Base-by-base conservation (phyloP, 2,113 vertebrate species). In the Trematocara unimaculatum region DNA sequence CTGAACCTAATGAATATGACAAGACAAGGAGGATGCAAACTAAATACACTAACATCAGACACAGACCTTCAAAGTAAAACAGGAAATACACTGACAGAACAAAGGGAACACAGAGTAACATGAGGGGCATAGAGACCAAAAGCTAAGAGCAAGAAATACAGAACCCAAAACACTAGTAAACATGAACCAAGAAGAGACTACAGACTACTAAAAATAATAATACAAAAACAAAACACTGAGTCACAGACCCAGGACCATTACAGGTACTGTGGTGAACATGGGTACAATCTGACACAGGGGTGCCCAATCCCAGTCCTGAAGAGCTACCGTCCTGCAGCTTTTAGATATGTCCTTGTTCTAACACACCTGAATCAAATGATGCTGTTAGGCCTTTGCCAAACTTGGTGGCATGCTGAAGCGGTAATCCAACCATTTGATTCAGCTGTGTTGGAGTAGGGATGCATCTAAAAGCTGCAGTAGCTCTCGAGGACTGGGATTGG, bases 381-480 rank as follows among this genome's bases (percentile, higher is more conserved):
- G 26, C 31, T 60, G 26, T 60, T 1, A 60, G 56, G 14, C 0
- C 26, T 17, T 60, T 60, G 56, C 5, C 8, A 60, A 31, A 17
- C 3, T 60, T 60, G 56, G 14, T 60, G 56, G 8, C 1, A 60
- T 31, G 56, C 26, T 60, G 5, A 60, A 60, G 29, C 31, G 26
- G 26, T 31, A 60, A 60, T 60, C 56, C 8, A 10, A 6, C 14
- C 56, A 0, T 60, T 33, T 62, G 58, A 62, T 33, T 6, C 29
- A 62, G 15, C 58, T 62, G 29, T 33, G 58, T 62, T 62, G 58
- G 29, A 62, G 58, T 33, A 62, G 8, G 58, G 5, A 62, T 33
- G 58, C 15, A 62, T 62, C 58, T 62, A 62, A 62, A 62, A 62
- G 29, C 15, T 62, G 58, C 58, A 62, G 29, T 62, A 62, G 58